A percentile compares a stretch with the other conserved stretches of the same genome.
Evolutionary conservation across 1,140 invertebrate species (phyloP).

Genomic region (Capitella teleta): DNA sequence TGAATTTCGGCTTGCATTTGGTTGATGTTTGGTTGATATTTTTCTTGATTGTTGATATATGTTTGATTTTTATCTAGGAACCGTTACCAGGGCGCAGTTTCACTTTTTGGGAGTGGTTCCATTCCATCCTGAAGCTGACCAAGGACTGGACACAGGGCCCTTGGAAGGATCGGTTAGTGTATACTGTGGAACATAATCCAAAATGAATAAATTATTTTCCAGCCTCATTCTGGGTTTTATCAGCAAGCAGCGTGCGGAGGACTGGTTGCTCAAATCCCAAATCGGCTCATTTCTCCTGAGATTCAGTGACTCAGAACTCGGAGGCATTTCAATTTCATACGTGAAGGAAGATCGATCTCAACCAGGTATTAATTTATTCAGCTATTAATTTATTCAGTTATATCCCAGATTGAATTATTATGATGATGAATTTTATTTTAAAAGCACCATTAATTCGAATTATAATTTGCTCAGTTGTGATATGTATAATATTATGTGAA

Average conservation of each 20-base stretch:
- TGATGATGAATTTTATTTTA: too few species aligned
- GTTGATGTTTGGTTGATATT: too few species aligned
- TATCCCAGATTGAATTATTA: too few species aligned
- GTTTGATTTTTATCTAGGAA: slow-evolving; percentile 81
- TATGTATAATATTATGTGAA: too few species aligned
- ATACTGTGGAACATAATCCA: too few species aligned
- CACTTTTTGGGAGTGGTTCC: slow-evolving; percentile 99
- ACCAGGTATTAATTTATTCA: too few species aligned
- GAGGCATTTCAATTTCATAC: slow-evolving; percentile 92
- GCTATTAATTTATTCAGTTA: too few species aligned
- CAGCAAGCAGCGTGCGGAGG: slow-evolving; percentile 75
- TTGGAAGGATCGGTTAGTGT: slow-evolving; percentile 86
- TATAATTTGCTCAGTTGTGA: too few species aligned
- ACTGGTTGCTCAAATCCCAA: slow-evolving; percentile 61
- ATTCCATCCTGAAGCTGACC: slow-evolving; percentile 89
- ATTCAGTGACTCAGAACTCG: slow-evolving; percentile 88
- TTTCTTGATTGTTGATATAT: too few species aligned
- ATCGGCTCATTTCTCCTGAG: slow-evolving; percentile 83
- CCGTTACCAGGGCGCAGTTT: slow-evolving; percentile 79
- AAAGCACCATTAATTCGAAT: too few species aligned
- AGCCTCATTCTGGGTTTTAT: slow-evolving; percentile 79
- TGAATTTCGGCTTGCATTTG: too few species aligned
- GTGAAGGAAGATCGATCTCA: slow-evolving; percentile 52
- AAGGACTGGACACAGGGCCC: slow-evolving; percentile 78
- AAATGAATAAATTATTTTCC: slow-evolving; percentile 11